Conservation (phyloP, 2,888 invertebrate genomes). For the Nebria salina region DNA sequence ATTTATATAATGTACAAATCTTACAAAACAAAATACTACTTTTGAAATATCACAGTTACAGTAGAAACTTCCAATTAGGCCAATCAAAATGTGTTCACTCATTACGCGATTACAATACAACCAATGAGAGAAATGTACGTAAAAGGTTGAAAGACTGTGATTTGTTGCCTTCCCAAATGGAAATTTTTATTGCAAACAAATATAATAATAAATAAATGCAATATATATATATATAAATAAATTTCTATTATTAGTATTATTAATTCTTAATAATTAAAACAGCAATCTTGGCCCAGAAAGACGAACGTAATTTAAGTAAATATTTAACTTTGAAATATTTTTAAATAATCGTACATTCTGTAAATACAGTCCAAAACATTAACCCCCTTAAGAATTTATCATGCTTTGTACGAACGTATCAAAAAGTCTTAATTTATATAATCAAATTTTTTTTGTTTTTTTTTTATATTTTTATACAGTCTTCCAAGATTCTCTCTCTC, state of each 20-base stretch:
- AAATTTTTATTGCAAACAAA: conserved; percentile 19
- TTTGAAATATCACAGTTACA: conserved; percentile 37
- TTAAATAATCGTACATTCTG: conserved; percentile 21
- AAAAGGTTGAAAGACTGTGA: neutral
- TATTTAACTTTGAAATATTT: neutral
- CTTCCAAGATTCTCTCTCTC: conserved; percentile 25
- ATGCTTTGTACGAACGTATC: conserved; percentile 31
- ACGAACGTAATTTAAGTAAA: neutral
- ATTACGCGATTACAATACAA: neutral
- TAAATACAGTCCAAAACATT: conserved; percentile 16
- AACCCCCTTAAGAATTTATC: conserved; percentile 24
- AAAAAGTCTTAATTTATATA: conserved; percentile 10
- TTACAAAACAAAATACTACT: conserved; percentile 37
- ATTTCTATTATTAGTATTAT: conserved; percentile 8
- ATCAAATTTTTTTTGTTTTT: conserved; percentile 4
- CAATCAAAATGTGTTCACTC: neutral
- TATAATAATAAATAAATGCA: conserved; percentile 6
- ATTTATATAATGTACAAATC: conserved; percentile 18
- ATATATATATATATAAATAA: conserved; percentile 4
- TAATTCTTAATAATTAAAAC: conserved; percentile 8
- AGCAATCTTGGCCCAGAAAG: neutral
- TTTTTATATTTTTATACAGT: conserved; percentile 23
- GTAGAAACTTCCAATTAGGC: conserved; percentile 24
- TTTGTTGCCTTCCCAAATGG: conserved; percentile 21
- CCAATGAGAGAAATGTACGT: neutral